A percentile compares a stretch with the other conserved stretches of the same genome.
Evolutionary conservation across 1,140 invertebrate genomes (phyloP).

Genomic region (Bathynomus jamesi): DNA sequence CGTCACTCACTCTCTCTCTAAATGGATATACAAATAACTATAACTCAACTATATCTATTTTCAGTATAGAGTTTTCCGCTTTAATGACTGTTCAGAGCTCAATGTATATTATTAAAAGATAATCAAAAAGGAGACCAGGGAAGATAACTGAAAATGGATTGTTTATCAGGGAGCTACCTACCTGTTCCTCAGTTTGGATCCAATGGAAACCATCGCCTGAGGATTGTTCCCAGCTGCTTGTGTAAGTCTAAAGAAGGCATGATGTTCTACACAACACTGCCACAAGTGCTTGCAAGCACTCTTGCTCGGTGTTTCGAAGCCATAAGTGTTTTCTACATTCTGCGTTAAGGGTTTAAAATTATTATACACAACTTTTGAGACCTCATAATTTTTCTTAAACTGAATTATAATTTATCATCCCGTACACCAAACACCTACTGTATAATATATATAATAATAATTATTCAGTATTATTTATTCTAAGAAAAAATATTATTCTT

Average conservation of each 20-base stretch:
- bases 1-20: too few relatives aligned
- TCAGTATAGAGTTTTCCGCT: too few relatives aligned
- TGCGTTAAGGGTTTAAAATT: slow-evolving; percentile 42
- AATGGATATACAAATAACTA: too few relatives aligned
- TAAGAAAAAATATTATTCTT: not conserved
- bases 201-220: slow-evolving; percentile 61
- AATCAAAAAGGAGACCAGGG: too few relatives aligned
- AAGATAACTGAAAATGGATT: too few relatives aligned
- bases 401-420: not conserved
- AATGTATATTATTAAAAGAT: too few relatives aligned
- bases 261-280: slow-evolving; percentile 97
- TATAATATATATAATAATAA: not conserved
- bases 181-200: slow-evolving; percentile 62
- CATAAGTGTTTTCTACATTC: slow-evolving; percentile 92
- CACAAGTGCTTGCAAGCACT: slow-evolving; percentile 94
- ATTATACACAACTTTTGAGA: not conserved
- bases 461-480: not conserved
- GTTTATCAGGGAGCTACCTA: too few relatives aligned
- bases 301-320: slow-evolving; percentile 88
- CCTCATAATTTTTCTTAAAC: not conserved
- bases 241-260: slow-evolving; percentile 92
- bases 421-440: not conserved
- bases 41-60: too few relatives aligned
- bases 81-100: too few relatives aligned
- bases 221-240: slow-evolving; percentile 50